Evolutionary conservation across 2,888 invertebrate genomes (phyloP), one percentile per base, ranked within the genome.

Genomic region (Drosophila colorata): DNA sequence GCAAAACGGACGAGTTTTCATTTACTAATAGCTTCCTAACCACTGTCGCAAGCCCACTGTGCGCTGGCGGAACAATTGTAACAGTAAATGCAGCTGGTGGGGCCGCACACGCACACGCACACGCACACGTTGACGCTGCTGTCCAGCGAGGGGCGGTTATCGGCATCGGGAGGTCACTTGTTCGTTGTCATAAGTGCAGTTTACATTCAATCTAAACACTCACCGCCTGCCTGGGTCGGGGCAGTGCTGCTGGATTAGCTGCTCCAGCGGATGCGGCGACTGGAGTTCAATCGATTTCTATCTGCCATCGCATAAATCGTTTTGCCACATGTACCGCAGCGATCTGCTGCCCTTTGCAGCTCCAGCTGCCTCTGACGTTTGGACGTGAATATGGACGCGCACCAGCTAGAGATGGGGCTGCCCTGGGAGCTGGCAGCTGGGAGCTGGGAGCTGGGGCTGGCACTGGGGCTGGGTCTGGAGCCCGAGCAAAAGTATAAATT

Each of bases 251-350:
- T 13, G 28, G 31, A 38, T 33, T 46, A 61, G 61, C 63, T 47
- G 43, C 49, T 59, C 28, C 9, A 8, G 43, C 78, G 69, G 52
- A 44, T 46, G 53, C 64, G 55, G 58, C 47, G 37, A 66, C 67
- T 70, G 59, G 64, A 82, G 81, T 88, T 82, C 82, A 90, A 90
- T 90, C 90, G 90, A 90, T 90, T 90, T 84, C 84, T 90, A 90
- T 90, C 90, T 88, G 78, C 74, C 77, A 81, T 83, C 81, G 84
- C 88, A 90, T 90, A 90, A 90, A 90, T 90, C 90, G 90, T 86
- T 87, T 86, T 88, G 40, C 52, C 61, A 53, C 52, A 60, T 60
- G 61, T 28, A 63, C 63, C 63, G 35, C 65, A 64, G 41, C 43
- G 65, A 52, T 66, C 65, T 63, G 47, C 56, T 43, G 47, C n/a